These are phyloP conservation scores for Zygaena filipendulae DNA, from an alignment of 2,888 invertebrate genomes.

Conservation along the genomic window DNA sequence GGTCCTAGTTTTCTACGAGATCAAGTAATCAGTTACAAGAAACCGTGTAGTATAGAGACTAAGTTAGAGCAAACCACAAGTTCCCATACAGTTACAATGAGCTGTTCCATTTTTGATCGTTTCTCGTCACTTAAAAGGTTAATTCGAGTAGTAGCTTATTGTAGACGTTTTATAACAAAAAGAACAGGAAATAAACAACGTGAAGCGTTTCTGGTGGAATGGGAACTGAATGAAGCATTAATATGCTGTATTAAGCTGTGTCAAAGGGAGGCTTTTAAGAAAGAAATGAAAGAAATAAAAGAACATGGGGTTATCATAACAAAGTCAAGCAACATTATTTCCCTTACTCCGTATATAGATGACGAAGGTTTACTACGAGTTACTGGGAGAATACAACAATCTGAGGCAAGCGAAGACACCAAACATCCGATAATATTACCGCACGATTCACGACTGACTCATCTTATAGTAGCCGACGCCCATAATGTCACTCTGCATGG, in stretches of 20 bases:
- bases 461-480: conserved; percentile 16
- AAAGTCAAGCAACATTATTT: conserved; percentile 11
- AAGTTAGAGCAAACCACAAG: too few relatives aligned
- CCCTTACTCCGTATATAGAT: conserved; percentile 16
- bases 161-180: conserved; percentile 5
- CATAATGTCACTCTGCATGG: conserved; percentile 20
- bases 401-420: conserved; percentile 7
- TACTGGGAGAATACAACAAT: conserved; percentile 15
- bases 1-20: too few relatives aligned
- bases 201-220: not conserved
- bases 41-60: too few relatives aligned
- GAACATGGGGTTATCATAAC: conserved; percentile 7
- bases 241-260: conserved; percentile 12
- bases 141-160: conserved; percentile 2
- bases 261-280: conserved; percentile 14
- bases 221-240: conserved; percentile 13
- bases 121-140: conserved; percentile 3
- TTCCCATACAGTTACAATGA: too few relatives aligned
- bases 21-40: too few relatives aligned
- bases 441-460: conserved; percentile 13
- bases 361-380: conserved; percentile 16
- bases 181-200: conserved; percentile 3
- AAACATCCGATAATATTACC: conserved; percentile 17
- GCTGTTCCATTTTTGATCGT: too few relatives aligned
- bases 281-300: conserved; percentile 5